Percentiles rank a stretch among this genome's conserved stretches.
These are phyloP conservation scores for Listrodromus nycthemerus DNA, from an alignment of 2,888 invertebrate species.

Conservation along the genomic window DNA sequence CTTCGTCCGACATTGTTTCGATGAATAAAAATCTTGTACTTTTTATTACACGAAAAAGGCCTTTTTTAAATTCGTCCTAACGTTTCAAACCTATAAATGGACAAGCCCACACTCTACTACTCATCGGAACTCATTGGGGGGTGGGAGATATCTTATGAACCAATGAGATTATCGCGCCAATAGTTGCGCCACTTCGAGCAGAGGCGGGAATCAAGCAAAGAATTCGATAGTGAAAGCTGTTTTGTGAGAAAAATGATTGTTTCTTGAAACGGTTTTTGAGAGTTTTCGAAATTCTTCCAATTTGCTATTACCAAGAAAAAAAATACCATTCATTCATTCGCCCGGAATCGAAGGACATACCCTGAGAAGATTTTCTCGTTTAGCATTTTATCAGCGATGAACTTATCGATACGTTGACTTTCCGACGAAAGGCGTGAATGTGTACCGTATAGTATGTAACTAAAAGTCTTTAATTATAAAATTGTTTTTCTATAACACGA, in stretches of 20 bases:
- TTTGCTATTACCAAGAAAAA: neutral
- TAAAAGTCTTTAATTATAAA: neutral
- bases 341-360: too few relatives aligned
- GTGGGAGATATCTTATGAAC: neutral
- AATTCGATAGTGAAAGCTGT: neutral
- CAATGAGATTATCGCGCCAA: neutral
- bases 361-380: too few relatives aligned
- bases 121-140: neutral
- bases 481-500: neutral
- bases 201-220: neutral
- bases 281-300: neutral
- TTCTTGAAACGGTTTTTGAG: neutral
- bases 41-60: too few relatives aligned
- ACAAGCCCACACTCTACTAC: neutral
- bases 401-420: too few relatives aligned
- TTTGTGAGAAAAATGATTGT: neutral
- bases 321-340: neutral
- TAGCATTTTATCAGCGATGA: too few relatives aligned
- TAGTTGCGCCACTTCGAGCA: neutral
- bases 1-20: conserved; percentile 8
- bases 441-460: too few relatives aligned
- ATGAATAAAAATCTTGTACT: neutral
- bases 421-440: too few relatives aligned
- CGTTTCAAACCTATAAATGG: neutral
- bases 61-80: neutral